Percentiles rank a stretch among this genome's conserved stretches.
phyloP scores from a whole-genome alignment of 2,113 vertebrate genomes.

The Cryptoleucopteryx plumbea region DNA sequence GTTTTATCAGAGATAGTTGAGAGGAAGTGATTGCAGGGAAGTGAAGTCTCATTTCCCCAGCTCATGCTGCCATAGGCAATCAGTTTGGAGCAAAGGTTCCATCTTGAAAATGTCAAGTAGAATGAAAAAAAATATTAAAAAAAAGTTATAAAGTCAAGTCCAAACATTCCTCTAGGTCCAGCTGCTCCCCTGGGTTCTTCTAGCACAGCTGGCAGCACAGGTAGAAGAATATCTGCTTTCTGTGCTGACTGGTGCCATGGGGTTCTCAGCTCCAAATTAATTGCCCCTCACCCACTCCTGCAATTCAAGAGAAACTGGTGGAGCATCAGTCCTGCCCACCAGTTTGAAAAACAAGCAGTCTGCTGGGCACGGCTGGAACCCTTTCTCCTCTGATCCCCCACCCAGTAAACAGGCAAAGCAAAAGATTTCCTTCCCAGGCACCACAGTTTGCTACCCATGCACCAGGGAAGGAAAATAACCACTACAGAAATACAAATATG shows the following conservation, averaged over 20 bases:
- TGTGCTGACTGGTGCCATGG: not conserved
- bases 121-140: not conserved
- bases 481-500: not conserved
- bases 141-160: not conserved
- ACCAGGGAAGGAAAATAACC: not conserved
- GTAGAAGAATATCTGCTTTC: not conserved
- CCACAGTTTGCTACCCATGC: not conserved
- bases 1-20: not conserved
- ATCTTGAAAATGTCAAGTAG: constrained; percentile 24
- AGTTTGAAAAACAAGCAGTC: not conserved
- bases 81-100: constrained; percentile 14
- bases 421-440: not conserved
- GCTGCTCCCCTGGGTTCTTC: not conserved
- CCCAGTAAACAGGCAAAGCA: not conserved
- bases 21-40: constrained; percentile 3
- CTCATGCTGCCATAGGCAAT: constrained; percentile 5
- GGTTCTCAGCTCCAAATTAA: not conserved
- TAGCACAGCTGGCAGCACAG: not conserved
- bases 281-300: not conserved
- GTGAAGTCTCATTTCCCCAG: not conserved
- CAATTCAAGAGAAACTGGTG: not conserved
- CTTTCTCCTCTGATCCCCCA: not conserved
- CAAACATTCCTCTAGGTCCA: not conserved
- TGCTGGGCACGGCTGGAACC: not conserved
- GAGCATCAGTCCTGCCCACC: not conserved